These are phyloP conservation scores for Lates calcarifer DNA, from an alignment of 2,113 vertebrate genomes.

Conservation along the genomic window DNA sequence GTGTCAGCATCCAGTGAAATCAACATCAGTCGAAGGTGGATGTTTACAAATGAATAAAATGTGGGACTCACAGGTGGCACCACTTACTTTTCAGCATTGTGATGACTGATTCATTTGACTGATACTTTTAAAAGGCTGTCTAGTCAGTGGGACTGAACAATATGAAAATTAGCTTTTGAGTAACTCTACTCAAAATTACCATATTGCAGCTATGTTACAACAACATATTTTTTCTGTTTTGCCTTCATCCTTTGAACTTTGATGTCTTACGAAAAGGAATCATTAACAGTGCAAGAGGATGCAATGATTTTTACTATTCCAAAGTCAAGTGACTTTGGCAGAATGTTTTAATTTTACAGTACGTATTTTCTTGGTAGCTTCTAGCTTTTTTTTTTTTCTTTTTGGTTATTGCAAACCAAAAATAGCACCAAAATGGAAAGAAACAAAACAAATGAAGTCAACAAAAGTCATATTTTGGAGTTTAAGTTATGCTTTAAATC, in stretches of 20 bases:
- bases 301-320: no score
- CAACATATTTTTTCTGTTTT: no score
- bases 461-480: background rate
- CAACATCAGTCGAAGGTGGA: background rate
- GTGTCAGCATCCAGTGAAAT: background rate
- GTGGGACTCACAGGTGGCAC: background rate
- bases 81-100: background rate
- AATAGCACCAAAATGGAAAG: background rate
- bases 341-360: no score
- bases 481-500: background rate
- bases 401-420: background rate
- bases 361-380: background rate
- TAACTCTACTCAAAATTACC: no score
- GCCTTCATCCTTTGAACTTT: no score
- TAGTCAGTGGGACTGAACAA: background rate
- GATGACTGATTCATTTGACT: background rate
- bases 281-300: no score
- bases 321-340: no score
- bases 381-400: background rate
- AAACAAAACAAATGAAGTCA: background rate
- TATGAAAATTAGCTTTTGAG: background rate
- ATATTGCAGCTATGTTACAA: no score
- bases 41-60: background rate
- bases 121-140: background rate
- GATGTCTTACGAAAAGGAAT: no score